Evolutionary conservation across 2,113 vertebrate species (phyloP).

Genomic region (Cynocephalus volans): DNA sequence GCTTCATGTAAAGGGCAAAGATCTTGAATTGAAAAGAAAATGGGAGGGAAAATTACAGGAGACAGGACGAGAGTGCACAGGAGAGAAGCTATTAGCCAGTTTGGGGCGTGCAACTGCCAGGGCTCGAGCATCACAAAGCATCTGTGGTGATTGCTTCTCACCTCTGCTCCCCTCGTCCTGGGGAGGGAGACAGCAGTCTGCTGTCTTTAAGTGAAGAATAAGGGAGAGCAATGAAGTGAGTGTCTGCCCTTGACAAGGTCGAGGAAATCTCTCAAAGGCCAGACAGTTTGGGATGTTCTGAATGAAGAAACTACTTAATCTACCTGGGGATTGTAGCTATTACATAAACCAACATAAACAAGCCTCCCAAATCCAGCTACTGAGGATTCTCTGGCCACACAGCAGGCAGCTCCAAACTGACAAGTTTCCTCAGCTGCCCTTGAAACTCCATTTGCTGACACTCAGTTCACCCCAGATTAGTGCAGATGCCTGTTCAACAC

Average conservation of each 20-base stretch:
- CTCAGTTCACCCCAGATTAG: slow-evolving; percentile 87
- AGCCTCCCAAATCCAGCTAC: slow-evolving; percentile 78
- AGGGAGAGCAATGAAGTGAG: slow-evolving; percentile 59
- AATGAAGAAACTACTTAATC: slow-evolving; percentile 89
- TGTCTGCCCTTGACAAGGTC: slow-evolving; percentile 77
- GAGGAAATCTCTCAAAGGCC: slow-evolving; percentile 84
- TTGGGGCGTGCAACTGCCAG: slow-evolving; percentile 36
- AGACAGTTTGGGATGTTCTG: slow-evolving; percentile 81
- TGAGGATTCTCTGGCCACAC: slow-evolving; percentile 54
- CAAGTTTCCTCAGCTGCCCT: slow-evolving; percentile 84
- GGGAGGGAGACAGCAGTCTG: slow-evolving; percentile 50
- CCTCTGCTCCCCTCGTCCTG: slow-evolving; percentile 56
- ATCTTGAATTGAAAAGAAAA: slow-evolving; percentile 76
- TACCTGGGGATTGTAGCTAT: slow-evolving; percentile 86
- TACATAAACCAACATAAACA: slow-evolving; percentile 84
- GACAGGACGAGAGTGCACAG: slow-evolving; percentile 51
- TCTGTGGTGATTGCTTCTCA: not conserved
- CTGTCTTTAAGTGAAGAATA: slow-evolving; percentile 69
- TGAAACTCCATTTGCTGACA: slow-evolving; percentile 88
- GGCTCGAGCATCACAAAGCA: slow-evolving; percentile 68
- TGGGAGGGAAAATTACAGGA: slow-evolving; percentile 69
- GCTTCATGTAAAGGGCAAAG: slow-evolving; percentile 66
- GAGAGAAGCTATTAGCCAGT: slow-evolving; percentile 75
- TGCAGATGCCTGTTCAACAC: slow-evolving; percentile 50
- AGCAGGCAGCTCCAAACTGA: slow-evolving; percentile 81